Conservation (phyloP, 2,888 invertebrate genomes). For the Catocala fraxini region DNA sequence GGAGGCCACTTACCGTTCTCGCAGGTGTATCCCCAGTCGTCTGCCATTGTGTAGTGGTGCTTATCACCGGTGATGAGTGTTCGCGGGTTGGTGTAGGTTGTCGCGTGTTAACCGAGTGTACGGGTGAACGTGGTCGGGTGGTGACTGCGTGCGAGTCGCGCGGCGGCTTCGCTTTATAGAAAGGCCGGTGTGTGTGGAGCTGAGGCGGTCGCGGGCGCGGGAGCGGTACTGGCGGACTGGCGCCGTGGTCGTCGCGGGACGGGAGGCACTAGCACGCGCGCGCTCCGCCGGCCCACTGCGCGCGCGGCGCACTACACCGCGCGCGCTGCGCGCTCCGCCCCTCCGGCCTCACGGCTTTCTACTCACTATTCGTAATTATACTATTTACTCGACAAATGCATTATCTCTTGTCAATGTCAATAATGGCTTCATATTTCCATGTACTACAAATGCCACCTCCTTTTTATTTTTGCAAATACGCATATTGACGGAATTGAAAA, state of each 20-base stretch:
- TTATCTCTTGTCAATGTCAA: slow-evolving; percentile 40
- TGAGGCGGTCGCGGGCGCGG: slow-evolving; percentile 60
- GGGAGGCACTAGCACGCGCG: slow-evolving; percentile 61
- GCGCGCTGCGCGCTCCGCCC: slow-evolving; percentile 50
- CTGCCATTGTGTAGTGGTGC: slow-evolving; percentile 71
- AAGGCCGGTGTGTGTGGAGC: slow-evolving; percentile 58
- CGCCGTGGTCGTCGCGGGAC: slow-evolving; percentile 52
- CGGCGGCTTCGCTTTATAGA: slow-evolving; percentile 77
- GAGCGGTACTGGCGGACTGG: slow-evolving; percentile 49
- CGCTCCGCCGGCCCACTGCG: slow-evolving; percentile 68
- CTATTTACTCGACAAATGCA: slow-evolving; percentile 54
- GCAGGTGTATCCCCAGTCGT: slow-evolving; percentile 88
- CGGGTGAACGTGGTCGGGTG: slow-evolving; percentile 75
- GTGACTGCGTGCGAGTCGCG: slow-evolving; percentile 81
- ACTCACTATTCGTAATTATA: slow-evolving; percentile 68
- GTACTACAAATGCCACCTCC: background rate
- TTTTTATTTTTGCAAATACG: background rate
- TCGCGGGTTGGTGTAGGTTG: slow-evolving; percentile 43
- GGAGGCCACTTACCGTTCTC: slow-evolving; percentile 85
- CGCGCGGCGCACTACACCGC: slow-evolving; percentile 60
- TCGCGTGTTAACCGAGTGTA: slow-evolving; percentile 75
- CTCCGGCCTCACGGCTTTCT: slow-evolving; percentile 65
- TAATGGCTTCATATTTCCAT: slow-evolving; percentile 31
- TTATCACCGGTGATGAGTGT: slow-evolving; percentile 54
- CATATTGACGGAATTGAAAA: background rate